Base-by-base conservation (phyloP, 2,888 invertebrate genomes). In the Phoenoteleia sp. region DNA sequence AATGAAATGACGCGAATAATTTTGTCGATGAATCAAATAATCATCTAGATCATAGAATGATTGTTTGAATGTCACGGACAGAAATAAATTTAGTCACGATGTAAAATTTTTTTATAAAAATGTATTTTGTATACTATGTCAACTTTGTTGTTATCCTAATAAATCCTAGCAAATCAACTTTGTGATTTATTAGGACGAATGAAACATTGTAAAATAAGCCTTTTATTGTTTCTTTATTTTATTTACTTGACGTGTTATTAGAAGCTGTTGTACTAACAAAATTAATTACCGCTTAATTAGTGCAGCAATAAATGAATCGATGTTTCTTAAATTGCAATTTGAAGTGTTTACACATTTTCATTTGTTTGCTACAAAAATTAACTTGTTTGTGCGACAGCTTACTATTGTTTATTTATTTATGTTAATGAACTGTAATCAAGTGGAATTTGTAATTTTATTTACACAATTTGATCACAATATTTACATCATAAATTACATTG, bases 1-100 rank as follows among this genome's bases (percentile, higher is more conserved):
- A 62, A 62, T 62, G 42, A 42, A 62, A 62, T 62, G 62, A 42
- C 62, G 62, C 42, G 25, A 19, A n/a, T 9, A 17, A 39, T 15
- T 62, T 62, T 21, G 62, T 42, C 23, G 29, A 11, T 42, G 11
- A 62, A 62, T 42, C 23, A 23, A 36, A n/a, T 21, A 42, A 62
- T 62, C 39, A 21, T 62, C 21, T 62, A 39, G 42, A 39, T 62
- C 62, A n/a, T n/a, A n/a, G 19, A 17, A 39, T 25, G 23, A 13
- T 62, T 42, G 42, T 17, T 25, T 17, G 19, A 9, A 62, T 62
- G 42, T 62, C 62, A 62, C 6, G 42, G 62, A 42, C 42, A 11
- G 13, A 19, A 42, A 2, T 15, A 29, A 27, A 33, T 36, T 58
- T 39, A n/a, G 3, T 3, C n/a, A n/a, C n/a, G 6, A n/a, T 39